Base-by-base conservation (phyloP, 2,113 vertebrate species). In the Urocynchramus pylzowi region DNA sequence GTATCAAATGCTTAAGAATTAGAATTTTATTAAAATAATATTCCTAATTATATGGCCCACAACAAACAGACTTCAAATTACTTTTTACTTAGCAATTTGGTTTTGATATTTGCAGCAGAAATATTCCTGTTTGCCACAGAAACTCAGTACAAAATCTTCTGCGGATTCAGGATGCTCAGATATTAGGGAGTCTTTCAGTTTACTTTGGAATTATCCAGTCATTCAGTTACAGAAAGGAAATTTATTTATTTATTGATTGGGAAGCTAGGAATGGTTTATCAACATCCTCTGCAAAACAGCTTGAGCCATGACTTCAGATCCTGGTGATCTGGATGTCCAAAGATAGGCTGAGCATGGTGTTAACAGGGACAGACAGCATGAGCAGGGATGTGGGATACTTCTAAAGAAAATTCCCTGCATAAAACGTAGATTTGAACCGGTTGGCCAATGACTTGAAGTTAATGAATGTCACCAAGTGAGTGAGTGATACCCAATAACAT, bases 21-120 rank as follows among this genome's bases (percentile, higher is more conserved):
- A 90, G 60, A 74, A 60, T 68, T 93, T 95, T 97, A 95, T 95
- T 98, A 95, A 97, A 97, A 92, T n/a, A 59, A 92, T 91, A 94
- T 95, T 96, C 84, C 53, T 39, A 49, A 95, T 97, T 97, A 96
- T 88, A 97, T 96, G 90, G 97, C 90, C 93, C 92, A 73, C 53
- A 95, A 87, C 85, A 97, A 97, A 94, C 88, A 85, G 79, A 90
- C 53, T 93, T 96, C 75, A 91, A 79, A 82, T 93, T 93, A 52
- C 9, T 82, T 97, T 97, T 97, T 97, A 91, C 91, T 95, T 96
- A 83, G 59, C 84, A 92, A 69, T 96, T 98, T 93, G 53, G 33
- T 86, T 97, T 94, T 73, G 64, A 31, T 91, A 83, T 88, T 97
- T 95, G 61, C 17, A 13, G 89, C 92, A 68, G 45, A 91, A 63